Base-by-base conservation (phyloP, 2,797 vertebrate genomes). In the Danio choprae region DNA sequence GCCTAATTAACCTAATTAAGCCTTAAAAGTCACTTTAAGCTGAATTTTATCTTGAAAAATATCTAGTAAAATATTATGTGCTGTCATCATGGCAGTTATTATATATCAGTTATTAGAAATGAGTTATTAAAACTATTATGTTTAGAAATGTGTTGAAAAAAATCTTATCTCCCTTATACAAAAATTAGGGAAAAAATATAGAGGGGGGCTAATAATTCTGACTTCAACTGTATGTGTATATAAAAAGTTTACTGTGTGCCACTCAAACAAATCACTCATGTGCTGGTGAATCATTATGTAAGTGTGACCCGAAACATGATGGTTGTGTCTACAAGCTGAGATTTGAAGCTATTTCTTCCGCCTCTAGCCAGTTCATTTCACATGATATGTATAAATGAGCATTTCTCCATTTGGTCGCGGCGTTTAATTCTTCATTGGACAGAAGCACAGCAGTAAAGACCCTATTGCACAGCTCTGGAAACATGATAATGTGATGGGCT, bases 391-490 rank as follows among this genome's bases (percentile, higher is more conserved):
- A 13, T 48, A 65, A 64, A 64, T 79, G 67, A 72, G 46, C 63
- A 80, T 73, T 72, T 65, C 6, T 20, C 22, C 60, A 64, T 73
- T 64, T 80, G 58, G 59, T 51, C 36, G 40, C 38, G 55, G 68
- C 56, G 69, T 59, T 80, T 63, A 80, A 79, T 51, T 71, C 56
- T 44, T 60, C 68, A 59, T 36, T 79, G 51, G 77, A 70, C 56
- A 79, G 29, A 29, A 69, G 44, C 50, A 59, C 64, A 16, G 36
- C 63, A 60, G 53, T 36, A 38, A 48, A 43, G 36, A 50, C 41
- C 40, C 43, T 44, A 18, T 80, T 56, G 59, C 38, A 79, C 44
- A 16, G 20, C 58, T 72, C 38, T 36, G 50, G 20, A 73, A 72
- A 20, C 6, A 38, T 63, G 50, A 63, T 72, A 73, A 80, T 80